Conservation (phyloP, 1,140 invertebrate species). For the Nasonia giraulti region DNA sequence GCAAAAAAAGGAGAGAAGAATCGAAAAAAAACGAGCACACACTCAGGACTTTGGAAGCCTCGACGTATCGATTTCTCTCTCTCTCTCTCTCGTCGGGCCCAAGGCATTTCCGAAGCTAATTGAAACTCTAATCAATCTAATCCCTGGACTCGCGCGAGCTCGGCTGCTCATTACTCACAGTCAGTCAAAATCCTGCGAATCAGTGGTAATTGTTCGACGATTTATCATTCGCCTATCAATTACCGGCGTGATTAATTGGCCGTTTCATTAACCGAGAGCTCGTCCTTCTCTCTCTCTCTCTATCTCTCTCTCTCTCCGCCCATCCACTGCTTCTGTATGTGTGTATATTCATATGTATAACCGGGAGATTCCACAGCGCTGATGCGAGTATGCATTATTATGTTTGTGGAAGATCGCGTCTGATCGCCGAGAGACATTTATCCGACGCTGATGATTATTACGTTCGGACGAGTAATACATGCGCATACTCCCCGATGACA, state of each 20-base stretch:
- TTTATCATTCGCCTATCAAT: conserved; percentile 48
- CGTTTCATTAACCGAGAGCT: conserved; percentile 18
- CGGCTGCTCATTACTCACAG: conserved; percentile 31
- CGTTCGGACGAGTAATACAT: not conserved
- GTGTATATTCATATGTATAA: not conserved
- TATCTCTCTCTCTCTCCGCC: conserved; percentile 10
- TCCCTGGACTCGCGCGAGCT: not conserved
- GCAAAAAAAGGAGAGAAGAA: conserved; percentile 22
- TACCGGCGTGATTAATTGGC: conserved; percentile 42
- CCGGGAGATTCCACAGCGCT: not conserved
- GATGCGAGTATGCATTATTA: not conserved
- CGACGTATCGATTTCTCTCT: conserved; percentile 14
- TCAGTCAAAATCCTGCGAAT: conserved; percentile 40
- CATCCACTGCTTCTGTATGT: conserved; percentile 19
- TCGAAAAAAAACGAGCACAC: conserved; percentile 6
- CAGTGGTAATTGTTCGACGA: conserved; percentile 19
- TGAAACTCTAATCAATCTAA: conserved; percentile 49
- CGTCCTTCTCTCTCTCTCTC: not conserved
- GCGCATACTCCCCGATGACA: not conserved
- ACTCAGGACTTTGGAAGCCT: not conserved
- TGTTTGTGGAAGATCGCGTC: not conserved
- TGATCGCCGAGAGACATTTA: not conserved
- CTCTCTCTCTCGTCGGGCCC: conserved; percentile 11
- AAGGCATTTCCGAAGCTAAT: conserved; percentile 32
- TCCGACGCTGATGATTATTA: too few relatives aligned